These are phyloP conservation scores for Apodemus speciosus DNA, from an alignment of 2,113 vertebrate genomes.

Conservation along the genomic window DNA sequence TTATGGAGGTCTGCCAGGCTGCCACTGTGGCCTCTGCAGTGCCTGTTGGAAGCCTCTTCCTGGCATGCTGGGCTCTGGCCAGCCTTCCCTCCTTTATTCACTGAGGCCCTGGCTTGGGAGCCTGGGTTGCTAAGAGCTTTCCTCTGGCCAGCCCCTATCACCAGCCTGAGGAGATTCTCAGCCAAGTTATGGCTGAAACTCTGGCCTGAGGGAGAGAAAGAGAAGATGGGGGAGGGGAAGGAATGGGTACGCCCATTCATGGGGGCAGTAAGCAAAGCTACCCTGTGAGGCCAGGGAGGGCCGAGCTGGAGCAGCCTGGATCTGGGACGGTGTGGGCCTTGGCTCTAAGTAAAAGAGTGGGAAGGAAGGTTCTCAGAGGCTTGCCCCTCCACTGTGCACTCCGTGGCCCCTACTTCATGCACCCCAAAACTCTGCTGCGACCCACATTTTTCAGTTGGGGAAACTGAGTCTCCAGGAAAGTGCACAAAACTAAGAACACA, in stretches of 20 bases:
- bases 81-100: conserved; percentile 67
- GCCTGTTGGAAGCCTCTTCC: conserved; percentile 47
- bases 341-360: neutral
- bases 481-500: rapidly evolving
- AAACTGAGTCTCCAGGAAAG: neutral
- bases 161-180: conserved; percentile 22
- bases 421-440: neutral
- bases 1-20: conserved; percentile 53
- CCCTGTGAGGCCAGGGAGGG: neutral
- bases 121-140: conserved; percentile 69
- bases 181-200: conserved; percentile 62
- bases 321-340: neutral
- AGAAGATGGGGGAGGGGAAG: neutral
- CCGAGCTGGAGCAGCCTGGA: neutral
- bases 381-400: rapidly evolving
- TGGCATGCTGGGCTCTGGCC: conserved; percentile 56
- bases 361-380: neutral
- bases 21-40: neutral
- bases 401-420: rapidly evolving
- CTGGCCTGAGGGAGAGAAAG: neutral
- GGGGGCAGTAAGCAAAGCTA: conserved; percentile 30
- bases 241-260: neutral
- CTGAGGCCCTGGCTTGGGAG: conserved; percentile 46
- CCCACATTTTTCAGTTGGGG: neutral
- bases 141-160: conserved; percentile 63